Evolutionary conservation across 1,140 invertebrate genomes (phyloP).

Genomic region (Elymnias hypermnestra): DNA sequence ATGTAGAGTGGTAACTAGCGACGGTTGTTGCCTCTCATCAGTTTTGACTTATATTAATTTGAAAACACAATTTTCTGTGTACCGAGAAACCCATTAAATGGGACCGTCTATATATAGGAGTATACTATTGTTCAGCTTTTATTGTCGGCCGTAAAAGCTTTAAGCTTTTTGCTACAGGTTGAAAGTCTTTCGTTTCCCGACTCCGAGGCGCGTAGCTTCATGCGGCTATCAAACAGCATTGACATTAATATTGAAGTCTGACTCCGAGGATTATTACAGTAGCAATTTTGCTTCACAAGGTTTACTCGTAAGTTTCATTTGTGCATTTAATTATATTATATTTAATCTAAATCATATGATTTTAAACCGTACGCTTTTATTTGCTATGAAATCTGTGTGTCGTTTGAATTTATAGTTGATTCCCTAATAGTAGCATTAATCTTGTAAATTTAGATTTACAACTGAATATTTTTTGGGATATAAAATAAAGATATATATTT

Average conservation of each 20-base stretch:
- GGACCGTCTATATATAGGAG: neutral
- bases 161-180: neutral
- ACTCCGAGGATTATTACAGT: constrained; percentile 72
- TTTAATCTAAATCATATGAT: too few relatives aligned
- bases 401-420: too few relatives aligned
- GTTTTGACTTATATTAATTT: neutral
- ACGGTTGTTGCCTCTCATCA: neutral
- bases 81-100: neutral
- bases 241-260: constrained; percentile 73
- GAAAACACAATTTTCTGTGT: neutral
- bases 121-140: neutral
- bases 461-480: too few relatives aligned
- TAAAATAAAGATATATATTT: too few relatives aligned
- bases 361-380: too few relatives aligned
- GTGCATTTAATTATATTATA: neutral
- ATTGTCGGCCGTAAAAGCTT: neutral
- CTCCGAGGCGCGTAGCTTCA: constrained; percentile 75
- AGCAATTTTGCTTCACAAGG: constrained; percentile 49
- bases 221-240: constrained; percentile 81
- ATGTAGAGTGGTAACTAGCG: too few relatives aligned
- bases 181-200: constrained; percentile 20
- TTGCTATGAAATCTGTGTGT: neutral
- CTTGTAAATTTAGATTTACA: too few relatives aligned
- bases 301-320: constrained; percentile 40
- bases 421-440: too few relatives aligned